phyloP scores from a whole-genome alignment of 2,797 vertebrate species.

The Myiothlypis chrysogaster region DNA sequence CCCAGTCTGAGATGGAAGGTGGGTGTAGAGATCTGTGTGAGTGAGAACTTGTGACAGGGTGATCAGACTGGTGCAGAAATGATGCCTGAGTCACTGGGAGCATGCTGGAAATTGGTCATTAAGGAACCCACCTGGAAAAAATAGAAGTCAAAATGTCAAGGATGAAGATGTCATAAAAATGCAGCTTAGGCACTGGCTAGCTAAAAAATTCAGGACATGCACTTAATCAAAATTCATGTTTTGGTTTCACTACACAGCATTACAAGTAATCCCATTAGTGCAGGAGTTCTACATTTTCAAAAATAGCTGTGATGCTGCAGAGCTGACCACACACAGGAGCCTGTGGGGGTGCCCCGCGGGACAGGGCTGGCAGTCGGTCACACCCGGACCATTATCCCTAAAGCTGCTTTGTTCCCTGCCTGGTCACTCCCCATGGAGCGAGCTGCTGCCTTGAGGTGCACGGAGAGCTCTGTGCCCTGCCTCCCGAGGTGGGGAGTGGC shows the following conservation, averaged over 20 bases:
- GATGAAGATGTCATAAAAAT: background rate
- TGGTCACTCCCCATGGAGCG: background rate
- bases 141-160: slow-evolving; percentile 38
- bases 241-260: background rate
- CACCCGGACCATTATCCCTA: background rate
- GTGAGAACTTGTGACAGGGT: slow-evolving; percentile 38
- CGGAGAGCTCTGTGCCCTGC: background rate
- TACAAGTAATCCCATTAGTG: slow-evolving; percentile 8
- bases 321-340: background rate
- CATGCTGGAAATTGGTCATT: slow-evolving; percentile 34
- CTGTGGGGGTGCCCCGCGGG: background rate
- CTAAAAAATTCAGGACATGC: background rate
- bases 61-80: slow-evolving; percentile 66
- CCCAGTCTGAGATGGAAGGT: slow-evolving; percentile 50
- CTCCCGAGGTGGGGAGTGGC: background rate
- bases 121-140: slow-evolving; percentile 56
- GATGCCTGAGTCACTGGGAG: slow-evolving; percentile 46
- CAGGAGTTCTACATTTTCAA: slow-evolving; percentile 1
- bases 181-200: background rate
- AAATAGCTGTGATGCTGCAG: background rate
- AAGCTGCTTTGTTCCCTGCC: background rate
- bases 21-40: slow-evolving; percentile 60
- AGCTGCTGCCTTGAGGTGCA: background rate
- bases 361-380: background rate
- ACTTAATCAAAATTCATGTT: slow-evolving; percentile 19